A percentile compares a stretch with the other conserved stretches of the same genome.
Evolutionary conservation across 1,140 invertebrate species (phyloP).

Genomic region (Drosophila pruinosa): DNA sequence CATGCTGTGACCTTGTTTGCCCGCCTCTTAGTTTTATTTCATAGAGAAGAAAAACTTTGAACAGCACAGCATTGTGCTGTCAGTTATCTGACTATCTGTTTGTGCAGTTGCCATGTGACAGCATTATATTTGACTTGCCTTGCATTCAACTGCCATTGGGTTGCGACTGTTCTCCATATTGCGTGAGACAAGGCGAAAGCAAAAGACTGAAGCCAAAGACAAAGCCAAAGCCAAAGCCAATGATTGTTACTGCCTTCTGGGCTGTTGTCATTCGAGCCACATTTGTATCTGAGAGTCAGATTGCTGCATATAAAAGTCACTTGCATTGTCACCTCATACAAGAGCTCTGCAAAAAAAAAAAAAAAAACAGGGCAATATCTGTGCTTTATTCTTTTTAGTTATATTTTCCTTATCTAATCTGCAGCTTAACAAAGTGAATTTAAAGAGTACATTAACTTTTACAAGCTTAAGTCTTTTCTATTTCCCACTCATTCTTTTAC

Average conservation of each 20-base stretch:
- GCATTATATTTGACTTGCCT: conserved; percentile 47
- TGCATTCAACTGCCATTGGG: not conserved
- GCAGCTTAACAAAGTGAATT: too few species aligned
- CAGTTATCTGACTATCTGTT: conserved; percentile 36
- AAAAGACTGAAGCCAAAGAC: not conserved
- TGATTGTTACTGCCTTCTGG: conserved; percentile 8
- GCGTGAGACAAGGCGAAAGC: not conserved
- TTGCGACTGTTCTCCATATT: not conserved
- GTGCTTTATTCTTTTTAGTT: too few species aligned
- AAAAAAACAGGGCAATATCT: too few species aligned
- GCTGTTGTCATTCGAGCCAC: conserved; percentile 15
- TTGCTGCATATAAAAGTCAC: conserved; percentile 32
- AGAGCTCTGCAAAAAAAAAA: too few species aligned
- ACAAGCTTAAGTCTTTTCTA: too few species aligned
- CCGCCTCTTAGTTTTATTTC: not conserved
- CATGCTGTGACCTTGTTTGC: not conserved
- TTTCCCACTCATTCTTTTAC: too few species aligned
- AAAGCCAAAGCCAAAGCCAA: conserved; percentile 16
- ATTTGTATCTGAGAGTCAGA: conserved; percentile 21
- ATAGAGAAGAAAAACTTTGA: conserved; percentile 12
- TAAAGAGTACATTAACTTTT: too few species aligned
- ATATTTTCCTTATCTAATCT: too few species aligned
- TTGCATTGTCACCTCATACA: conserved; percentile 7
- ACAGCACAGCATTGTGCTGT: conserved; percentile 22
- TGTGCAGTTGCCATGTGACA: conserved; percentile 39